A percentile compares a stretch with the other conserved stretches of the same genome.
These are phyloP conservation scores for Uloborus plumipes DNA, from an alignment of 2,888 invertebrate species.

Conservation along the genomic window DNA sequence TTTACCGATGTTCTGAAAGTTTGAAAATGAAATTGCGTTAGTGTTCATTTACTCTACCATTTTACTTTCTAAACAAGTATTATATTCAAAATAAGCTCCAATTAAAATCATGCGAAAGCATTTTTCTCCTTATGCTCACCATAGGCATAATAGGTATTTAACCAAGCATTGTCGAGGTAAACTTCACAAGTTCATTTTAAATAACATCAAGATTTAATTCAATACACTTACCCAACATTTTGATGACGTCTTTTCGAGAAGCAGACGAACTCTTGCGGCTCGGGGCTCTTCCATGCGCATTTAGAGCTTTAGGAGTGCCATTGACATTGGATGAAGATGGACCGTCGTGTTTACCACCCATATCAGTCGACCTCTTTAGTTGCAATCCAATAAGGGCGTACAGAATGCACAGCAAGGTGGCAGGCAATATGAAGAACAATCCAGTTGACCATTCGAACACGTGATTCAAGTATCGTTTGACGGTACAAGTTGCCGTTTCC, in stretches of 20 bases:
- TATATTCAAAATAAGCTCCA: too few species aligned
- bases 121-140: too few species aligned
- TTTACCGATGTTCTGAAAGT: too few species aligned
- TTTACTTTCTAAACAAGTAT: too few species aligned
- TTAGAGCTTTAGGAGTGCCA: constrained; percentile 39
- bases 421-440: constrained; percentile 85
- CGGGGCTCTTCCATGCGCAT: constrained; percentile 25
- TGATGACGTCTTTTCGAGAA: constrained; percentile 72
- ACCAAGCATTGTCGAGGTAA: too few species aligned
- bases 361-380: constrained; percentile 61
- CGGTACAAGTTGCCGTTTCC: constrained; percentile 69
- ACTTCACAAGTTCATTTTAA: too few species aligned
- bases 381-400: constrained; percentile 75
- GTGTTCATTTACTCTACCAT: too few species aligned
- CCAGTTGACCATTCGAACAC: constrained; percentile 84
- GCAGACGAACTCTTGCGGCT: constrained; percentile 39
- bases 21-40: too few species aligned
- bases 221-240: constrained; percentile 76
- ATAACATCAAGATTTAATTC: background rate
- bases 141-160: too few species aligned
- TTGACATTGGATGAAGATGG: constrained; percentile 28
- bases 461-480: constrained; percentile 77
- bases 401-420: constrained; percentile 86
- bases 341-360: constrained; percentile 45
- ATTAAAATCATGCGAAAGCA: too few species aligned